Conservation (phyloP, 2,113 vertebrate species). For the Microcebus lehilahytsara region DNA sequence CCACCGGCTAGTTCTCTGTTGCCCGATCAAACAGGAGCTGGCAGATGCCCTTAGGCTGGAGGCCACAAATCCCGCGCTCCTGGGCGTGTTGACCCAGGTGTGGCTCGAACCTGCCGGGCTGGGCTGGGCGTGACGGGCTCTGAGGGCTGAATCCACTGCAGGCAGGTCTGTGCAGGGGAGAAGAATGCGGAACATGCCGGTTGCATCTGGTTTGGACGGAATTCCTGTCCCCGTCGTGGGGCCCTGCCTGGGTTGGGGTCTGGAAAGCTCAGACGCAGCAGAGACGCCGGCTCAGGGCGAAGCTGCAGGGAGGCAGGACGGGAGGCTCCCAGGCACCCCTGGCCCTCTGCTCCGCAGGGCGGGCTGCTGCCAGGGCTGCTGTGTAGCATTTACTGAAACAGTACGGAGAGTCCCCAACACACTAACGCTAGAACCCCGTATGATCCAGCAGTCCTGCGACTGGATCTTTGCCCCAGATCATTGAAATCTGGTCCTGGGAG, state of each 20-base stretch:
- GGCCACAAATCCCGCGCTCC: background rate
- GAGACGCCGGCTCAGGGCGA: background rate
- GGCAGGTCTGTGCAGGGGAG: background rate
- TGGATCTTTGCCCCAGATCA: background rate
- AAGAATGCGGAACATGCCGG: background rate
- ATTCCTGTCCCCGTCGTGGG: background rate
- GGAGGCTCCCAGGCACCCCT: too few species aligned
- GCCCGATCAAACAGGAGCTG: background rate
- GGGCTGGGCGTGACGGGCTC: background rate
- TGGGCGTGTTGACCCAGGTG: background rate
- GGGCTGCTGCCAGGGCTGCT: background rate
- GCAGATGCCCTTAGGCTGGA: background rate
- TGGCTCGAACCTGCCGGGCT: background rate
- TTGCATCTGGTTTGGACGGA: background rate
- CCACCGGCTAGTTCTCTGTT: background rate
- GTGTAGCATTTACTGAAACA: too few species aligned
- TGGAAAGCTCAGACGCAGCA: background rate
- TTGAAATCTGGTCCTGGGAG: background rate
- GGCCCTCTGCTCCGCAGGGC: background rate
- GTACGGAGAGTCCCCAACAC: background rate
- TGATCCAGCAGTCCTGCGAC: background rate
- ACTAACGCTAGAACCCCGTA: background rate
- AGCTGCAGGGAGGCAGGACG: accelerated
- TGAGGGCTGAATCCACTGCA: background rate
- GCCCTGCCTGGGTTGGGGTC: background rate